A percentile compares a stretch with the other conserved stretches of the same genome.
These are phyloP conservation scores for Zosterops borbonicus DNA, from an alignment of 2,113 vertebrate genomes.

Conservation along the genomic window DNA sequence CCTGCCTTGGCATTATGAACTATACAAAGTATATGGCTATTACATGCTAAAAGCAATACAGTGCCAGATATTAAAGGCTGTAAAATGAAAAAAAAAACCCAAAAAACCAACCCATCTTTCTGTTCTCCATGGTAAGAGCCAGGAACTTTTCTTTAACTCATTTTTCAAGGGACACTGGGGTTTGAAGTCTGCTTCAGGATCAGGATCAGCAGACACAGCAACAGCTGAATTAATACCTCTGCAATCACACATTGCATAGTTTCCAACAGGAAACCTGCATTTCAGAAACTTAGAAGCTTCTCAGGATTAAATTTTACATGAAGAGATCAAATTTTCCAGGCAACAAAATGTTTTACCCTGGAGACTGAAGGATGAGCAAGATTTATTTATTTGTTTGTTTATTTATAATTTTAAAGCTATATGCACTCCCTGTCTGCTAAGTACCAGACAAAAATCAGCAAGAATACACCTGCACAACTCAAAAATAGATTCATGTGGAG, in stretches of 20 bases:
- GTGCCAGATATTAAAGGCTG: neutral
- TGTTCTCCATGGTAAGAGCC: neutral
- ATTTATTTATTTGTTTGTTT: neutral
- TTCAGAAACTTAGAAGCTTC: neutral
- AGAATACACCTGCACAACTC: neutral
- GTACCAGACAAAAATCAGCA: neutral
- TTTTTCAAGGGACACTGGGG: neutral
- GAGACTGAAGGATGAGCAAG: neutral
- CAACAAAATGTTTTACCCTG: neutral
- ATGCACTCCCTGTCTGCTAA: neutral
- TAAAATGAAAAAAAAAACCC: neutral
- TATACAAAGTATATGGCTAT: neutral
- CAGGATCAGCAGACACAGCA: neutral
- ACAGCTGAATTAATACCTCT: neutral
- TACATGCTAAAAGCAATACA: neutral
- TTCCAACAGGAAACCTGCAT: neutral
- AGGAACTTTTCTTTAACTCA: neutral
- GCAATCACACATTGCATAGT: neutral
- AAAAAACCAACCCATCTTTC: neutral
- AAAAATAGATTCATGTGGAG: neutral
- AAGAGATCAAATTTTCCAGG: constrained; percentile 13
- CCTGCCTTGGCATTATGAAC: neutral
- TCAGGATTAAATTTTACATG: neutral
- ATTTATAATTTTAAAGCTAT: neutral
- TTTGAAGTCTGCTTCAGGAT: neutral